These are phyloP conservation scores for Zaprionus camerounensis DNA, from an alignment of 1,140 invertebrate genomes.

Conservation along the genomic window DNA sequence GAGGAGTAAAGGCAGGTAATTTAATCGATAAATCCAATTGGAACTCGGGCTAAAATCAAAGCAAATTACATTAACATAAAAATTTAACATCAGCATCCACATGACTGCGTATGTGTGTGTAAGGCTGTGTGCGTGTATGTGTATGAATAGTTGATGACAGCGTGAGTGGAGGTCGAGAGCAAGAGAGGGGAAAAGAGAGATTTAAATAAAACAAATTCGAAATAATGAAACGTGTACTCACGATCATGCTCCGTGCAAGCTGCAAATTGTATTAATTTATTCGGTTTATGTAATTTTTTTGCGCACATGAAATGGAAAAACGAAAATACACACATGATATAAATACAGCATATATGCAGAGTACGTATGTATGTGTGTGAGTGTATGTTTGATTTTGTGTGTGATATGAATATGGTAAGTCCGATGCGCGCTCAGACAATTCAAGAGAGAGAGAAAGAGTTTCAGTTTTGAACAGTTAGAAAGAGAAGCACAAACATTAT, in stretches of 20 bases:
- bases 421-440: slow-evolving; percentile 13
- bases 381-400: slow-evolving; percentile 10
- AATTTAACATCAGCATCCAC: slow-evolving; percentile 72
- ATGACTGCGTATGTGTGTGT: slow-evolving; percentile 27
- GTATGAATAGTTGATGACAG: slow-evolving; percentile 55
- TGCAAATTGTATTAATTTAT: slow-evolving; percentile 84
- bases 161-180: not conserved
- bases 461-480: slow-evolving; percentile 25
- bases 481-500: slow-evolving; percentile 45
- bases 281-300: slow-evolving; percentile 49
- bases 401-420: slow-evolving; percentile 35
- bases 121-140: slow-evolving; percentile 22
- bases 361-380: slow-evolving; percentile 24
- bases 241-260: slow-evolving; percentile 93
- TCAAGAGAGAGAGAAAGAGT: slow-evolving; percentile 12
- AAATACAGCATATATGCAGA: slow-evolving; percentile 59
- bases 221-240: slow-evolving; percentile 87
- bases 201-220: slow-evolving; percentile 59
- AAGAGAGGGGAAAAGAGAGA: slow-evolving; percentile 27
- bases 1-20: slow-evolving; percentile 13
- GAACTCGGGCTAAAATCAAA: slow-evolving; percentile 24
- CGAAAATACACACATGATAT: slow-evolving; percentile 75
- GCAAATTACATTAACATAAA: slow-evolving; percentile 77
- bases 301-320: slow-evolving; percentile 77
- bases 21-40: slow-evolving; percentile 32